Evolutionary conservation across 92 coral and sea anemone genomes (phyloP).

Genomic region (Umimayanthus kanabou): DNA sequence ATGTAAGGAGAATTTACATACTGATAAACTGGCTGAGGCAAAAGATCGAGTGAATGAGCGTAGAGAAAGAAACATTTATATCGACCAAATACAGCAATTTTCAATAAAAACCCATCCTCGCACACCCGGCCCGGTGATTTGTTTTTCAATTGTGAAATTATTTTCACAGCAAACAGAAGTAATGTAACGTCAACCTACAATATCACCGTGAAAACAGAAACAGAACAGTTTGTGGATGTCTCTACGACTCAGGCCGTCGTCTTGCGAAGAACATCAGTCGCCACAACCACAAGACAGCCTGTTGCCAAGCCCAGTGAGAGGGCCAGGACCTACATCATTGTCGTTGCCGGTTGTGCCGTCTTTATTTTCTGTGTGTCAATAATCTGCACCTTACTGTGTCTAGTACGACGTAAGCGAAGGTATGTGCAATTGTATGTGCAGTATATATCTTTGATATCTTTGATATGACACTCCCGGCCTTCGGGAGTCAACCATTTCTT

Average conservation of each 20-base stretch:
- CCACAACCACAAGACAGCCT: background rate
- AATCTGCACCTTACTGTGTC: conserved; percentile 16
- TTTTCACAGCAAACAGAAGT: background rate
- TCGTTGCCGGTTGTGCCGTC: conserved; percentile 7
- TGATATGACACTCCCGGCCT: no score
- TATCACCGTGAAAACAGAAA: background rate
- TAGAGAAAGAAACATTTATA: no score
- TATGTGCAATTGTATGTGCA: no score
- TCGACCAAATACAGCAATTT: no score
- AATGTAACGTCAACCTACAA: background rate
- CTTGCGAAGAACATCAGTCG: background rate
- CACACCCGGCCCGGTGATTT: no score
- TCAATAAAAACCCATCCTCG: no score
- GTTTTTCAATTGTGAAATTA: no score
- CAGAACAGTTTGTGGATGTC: background rate
- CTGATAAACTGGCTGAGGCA: no score
- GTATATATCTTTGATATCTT: no score
- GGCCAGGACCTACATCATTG: conserved; percentile 16
- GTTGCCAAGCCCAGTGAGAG: background rate
- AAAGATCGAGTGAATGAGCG: no score
- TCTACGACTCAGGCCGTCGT: background rate
- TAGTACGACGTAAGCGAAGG: conserved; percentile 27
- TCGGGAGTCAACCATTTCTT: no score
- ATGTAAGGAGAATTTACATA: no score
- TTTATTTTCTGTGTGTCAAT: conserved; percentile 18